These are phyloP conservation scores for Aethes cnicana DNA, from an alignment of 2,888 invertebrate species.

Conservation along the genomic window DNA sequence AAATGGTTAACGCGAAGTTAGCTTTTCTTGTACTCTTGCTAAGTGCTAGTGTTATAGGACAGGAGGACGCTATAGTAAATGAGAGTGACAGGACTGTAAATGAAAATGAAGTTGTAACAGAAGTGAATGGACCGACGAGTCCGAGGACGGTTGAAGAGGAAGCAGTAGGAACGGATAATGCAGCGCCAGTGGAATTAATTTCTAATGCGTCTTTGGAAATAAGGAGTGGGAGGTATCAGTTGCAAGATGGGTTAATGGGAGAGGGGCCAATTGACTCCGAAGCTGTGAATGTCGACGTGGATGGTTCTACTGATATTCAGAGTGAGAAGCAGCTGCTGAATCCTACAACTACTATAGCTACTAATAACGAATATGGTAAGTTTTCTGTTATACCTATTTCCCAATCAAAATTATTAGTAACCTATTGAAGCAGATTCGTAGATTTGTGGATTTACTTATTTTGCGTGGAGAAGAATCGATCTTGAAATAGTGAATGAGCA, in stretches of 20 bases:
- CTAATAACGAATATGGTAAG: constrained; percentile 69
- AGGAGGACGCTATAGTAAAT: constrained; percentile 52
- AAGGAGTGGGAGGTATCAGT: constrained; percentile 70
- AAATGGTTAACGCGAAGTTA: constrained; percentile 66
- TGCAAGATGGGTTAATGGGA: constrained; percentile 57
- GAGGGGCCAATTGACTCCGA: constrained; percentile 54
- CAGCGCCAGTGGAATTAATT: constrained; percentile 48
- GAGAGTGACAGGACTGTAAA: constrained; percentile 51
- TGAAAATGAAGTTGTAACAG: constrained; percentile 37
- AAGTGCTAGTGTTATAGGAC: constrained; percentile 66
- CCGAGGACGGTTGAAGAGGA: constrained; percentile 34
- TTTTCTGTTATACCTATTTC: constrained; percentile 7
- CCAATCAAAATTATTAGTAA: background rate
- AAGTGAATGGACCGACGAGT: constrained; percentile 32
- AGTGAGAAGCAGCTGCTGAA: constrained; percentile 62
- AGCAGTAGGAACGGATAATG: constrained; percentile 38
- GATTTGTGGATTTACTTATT: background rate
- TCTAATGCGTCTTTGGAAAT: constrained; percentile 51
- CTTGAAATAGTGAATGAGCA: too few relatives aligned
- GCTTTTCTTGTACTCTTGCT: constrained; percentile 59
- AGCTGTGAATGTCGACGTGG: constrained; percentile 48
- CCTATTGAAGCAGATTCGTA: background rate
- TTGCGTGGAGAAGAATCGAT: too few relatives aligned
- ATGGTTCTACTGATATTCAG: constrained; percentile 44
- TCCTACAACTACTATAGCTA: constrained; percentile 52